Base-by-base conservation (phyloP, 2,113 vertebrate species). In the Phalacrocorax brasilianus region DNA sequence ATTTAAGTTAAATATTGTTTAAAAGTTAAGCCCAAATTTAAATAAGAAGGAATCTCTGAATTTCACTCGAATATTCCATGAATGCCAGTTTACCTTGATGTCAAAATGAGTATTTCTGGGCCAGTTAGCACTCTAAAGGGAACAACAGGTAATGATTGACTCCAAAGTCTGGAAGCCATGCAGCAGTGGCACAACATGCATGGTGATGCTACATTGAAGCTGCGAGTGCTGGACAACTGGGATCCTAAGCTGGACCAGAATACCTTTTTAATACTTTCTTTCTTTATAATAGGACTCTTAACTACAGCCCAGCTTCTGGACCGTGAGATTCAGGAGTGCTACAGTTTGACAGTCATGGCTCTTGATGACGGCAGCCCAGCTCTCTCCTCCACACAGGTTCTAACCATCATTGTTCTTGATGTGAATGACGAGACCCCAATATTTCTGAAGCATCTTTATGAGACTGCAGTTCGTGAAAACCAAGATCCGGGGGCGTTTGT, bases 361-460 rank as follows among this genome's bases (percentile, higher is more conserved):
- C 68, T 96, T 28, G 99, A 99, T 97, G 96, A 91, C 0, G 99
- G 99, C 58, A 80, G 27, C 9, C 98, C 99, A 3, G 65, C 97
- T 11, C 98, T 98, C 16, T 99, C 98, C 9, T 97, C 99, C 58
- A 98, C 97, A 1, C 99, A 99, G 97, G 98, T 97, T 27, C 91
- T 99, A 93, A 99, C 98, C 2, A 62, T 99, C 53, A 45, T 95
- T 88, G 98, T 99, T 89, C 94, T 98, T 44, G 99, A 99, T 32
- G 97, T 99, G 26, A 99, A 99, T 58, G 99, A 99, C 59, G 98
- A 98, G 85, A 56, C 88, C 0, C 99, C 99, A 0, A 9, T 96
- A 40, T 99, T 99, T 97, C 96, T 96, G 63, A 97, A 98, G 88
- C 83, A 79, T 21, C 5, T 98, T 65, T 99, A 99, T n/a, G 85